Base-by-base conservation (phyloP, 2,888 invertebrate species). In the Apamea anceps region DNA sequence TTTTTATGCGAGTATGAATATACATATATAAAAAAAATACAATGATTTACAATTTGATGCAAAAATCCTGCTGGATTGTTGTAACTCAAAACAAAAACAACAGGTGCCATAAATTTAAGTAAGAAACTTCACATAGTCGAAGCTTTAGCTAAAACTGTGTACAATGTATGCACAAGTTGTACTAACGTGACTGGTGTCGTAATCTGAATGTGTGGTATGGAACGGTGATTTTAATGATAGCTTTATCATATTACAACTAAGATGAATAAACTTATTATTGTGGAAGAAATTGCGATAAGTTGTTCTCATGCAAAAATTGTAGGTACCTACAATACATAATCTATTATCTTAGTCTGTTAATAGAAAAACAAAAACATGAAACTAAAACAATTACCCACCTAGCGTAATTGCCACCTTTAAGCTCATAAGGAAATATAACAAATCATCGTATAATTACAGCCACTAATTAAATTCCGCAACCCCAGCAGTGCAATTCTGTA, bases 171-270 rank as follows among this genome's bases (percentile, higher is more conserved):
- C 85, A 89, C 85, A 85, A 88, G 85, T 84, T 72, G 48, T 68
- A 75, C 57, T 45, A 72, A 72, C 80, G 79, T 82, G 79, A 72
- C 75, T 79, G 76, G 75, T 82, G 71, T 80, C 85, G 84, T 77
- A 84, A 86, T 88, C 77, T 87, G 80, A 73, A 85, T 87, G 80
- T 87, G 78, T 90, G 87, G 83, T 89, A 85, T 87, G 83, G 88
- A 83, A 90, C 89, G 88, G 89, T 91, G 86, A 88, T 92, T 92
- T 92, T 91, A 91, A 88, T 89, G 85, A 91, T 93, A 93, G 91
- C 91, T 93, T 92, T 94, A 93, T 91, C 90, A 86, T 91, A 88
- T 90, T 45, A 45, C 10, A 89, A 89, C 86, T 91, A 92, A 92
- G 87, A 85, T 85, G 82, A 94, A 92, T 91, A 93, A 93, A 93